Evolutionary conservation across 2,113 vertebrate genomes (phyloP).

Genomic region (Cryptotis parvus): DNA sequence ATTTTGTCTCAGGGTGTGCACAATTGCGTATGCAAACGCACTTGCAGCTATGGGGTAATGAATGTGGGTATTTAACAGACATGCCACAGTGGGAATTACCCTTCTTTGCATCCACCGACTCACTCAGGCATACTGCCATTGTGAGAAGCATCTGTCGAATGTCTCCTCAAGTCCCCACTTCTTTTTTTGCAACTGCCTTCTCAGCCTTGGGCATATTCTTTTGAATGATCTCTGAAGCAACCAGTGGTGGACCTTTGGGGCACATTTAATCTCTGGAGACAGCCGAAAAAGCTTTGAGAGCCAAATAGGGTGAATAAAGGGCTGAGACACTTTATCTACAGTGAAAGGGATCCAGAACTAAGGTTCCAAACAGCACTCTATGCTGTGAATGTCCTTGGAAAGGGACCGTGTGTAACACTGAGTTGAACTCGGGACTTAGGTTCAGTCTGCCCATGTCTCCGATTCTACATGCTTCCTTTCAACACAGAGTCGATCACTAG

Average conservation of each 20-base stretch:
- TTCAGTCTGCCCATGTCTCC: not conserved
- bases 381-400: not conserved
- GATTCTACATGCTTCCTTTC: not conserved
- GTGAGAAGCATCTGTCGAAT: conserved; percentile 15
- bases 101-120: not conserved
- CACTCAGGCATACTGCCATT: conserved; percentile 14
- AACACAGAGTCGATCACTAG: not conserved
- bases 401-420: not conserved
- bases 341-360: not conserved
- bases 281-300: conserved; percentile 46
- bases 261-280: conserved; percentile 67
- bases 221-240: conserved; percentile 59
- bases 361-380: not conserved
- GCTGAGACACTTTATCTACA: conserved; percentile 36
- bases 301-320: conserved; percentile 61
- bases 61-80: not conserved
- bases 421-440: not conserved
- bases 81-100: not conserved
- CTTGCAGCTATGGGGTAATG: not conserved
- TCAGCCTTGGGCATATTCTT: conserved; percentile 33
- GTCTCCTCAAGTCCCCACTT: conserved; percentile 53
- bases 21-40: too few species aligned
- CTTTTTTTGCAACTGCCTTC: conserved; percentile 32
- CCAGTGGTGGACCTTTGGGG: conserved; percentile 34
- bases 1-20: too few species aligned